Base-by-base conservation (phyloP, 2,888 invertebrate species). In the Aphidius colemani region DNA sequence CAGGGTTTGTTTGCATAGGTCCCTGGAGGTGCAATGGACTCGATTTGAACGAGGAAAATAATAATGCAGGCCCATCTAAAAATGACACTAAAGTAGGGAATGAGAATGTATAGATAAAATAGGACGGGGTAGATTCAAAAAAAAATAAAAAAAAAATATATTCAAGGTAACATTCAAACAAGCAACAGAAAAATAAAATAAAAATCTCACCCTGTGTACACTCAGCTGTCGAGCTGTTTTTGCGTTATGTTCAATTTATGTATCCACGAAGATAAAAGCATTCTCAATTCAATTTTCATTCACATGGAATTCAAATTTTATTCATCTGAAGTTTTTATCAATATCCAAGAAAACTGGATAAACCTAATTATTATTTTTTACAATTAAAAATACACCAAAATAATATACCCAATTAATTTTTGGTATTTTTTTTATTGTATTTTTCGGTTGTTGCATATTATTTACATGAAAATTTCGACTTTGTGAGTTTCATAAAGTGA, bases 151-250 rank as follows among this genome's bases (percentile, higher is more conserved):
- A 30, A 30, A 30, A 53, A 18, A 46, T 10, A 40, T 46, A 39
- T 46, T 39, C 39, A 48, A 56, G 56, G 60, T 40, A 50, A 30
- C 48, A 13, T n/a, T 48, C 40, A 51, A 61, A 61, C 60, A 59
- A 60, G 56, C 55, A n/a, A n/a, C 50, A 48, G 51, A 41, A 9
- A 53, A 55, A 62, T 59, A 48, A 61, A 62, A 60, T 66, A 63
- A 66, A 65, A 65, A 66, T 61, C 69, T 66, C 67, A 70, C 66
- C 74, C 73, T 80, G 71, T 80, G 80, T 81, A 81, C 80, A 81
- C 81, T 79, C 81, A 81, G 80, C 81, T 81, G 80, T 70, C 75
- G 72, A 75, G 72, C 75, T 74, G 77, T 78, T 79, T 80, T 78
- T 76, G 74, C 76, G 64, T 65, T 64, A 45, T 56, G 60, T 51